Conservation (phyloP, 2,888 invertebrate genomes). For the Drosophila fungiperda region DNA sequence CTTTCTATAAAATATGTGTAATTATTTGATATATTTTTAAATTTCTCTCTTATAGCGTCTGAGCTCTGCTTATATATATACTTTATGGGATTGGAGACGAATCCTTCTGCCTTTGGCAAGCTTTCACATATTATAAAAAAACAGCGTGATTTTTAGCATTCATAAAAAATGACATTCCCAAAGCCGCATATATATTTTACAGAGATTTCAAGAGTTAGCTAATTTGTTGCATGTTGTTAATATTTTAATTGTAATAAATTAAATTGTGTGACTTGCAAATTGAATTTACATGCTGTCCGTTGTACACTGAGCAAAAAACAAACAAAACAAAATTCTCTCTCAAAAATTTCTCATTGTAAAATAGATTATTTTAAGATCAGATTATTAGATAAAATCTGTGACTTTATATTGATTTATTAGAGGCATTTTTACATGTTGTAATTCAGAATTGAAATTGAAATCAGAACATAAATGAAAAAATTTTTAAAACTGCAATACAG, state of each 20-base stretch:
- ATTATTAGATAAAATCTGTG: neutral
- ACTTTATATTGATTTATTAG: neutral
- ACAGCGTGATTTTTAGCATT: neutral
- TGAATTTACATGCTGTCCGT: neutral
- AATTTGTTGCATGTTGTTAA: neutral
- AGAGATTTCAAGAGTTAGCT: neutral
- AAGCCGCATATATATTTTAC: neutral
- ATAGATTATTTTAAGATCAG: neutral
- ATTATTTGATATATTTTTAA: neutral
- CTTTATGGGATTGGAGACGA: neutral
- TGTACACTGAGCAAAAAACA: neutral
- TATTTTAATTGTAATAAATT: neutral
- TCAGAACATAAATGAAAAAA: neutral
- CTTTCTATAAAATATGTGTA: neutral
- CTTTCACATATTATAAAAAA: neutral
- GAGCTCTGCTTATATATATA: neutral
- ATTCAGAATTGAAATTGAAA: neutral
- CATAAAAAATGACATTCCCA: neutral
- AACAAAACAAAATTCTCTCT: neutral
- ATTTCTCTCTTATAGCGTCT: neutral
- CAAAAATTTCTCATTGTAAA: neutral
- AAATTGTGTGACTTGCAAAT: neutral
- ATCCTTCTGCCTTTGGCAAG: neutral
- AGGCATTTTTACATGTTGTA: neutral
- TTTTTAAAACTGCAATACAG: neutral